phyloP scores from a whole-genome alignment of 2,113 vertebrate genomes.

The Paramisgurnus dabryanus region DNA sequence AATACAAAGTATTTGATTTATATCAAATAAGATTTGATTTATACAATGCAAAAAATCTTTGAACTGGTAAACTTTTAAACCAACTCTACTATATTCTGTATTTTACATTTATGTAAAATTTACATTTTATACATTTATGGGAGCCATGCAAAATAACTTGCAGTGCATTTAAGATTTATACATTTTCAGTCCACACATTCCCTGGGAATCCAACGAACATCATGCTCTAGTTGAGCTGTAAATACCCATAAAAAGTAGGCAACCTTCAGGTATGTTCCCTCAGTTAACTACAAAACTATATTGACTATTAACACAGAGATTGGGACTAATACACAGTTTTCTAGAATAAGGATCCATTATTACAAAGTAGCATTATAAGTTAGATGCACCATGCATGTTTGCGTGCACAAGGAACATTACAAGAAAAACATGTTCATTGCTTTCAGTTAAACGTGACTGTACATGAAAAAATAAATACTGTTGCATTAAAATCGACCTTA shows the following conservation, averaged over 20 bases:
- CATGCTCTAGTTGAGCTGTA: too few relatives aligned
- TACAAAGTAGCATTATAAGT: background rate
- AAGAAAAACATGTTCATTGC: background rate
- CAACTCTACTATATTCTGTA: background rate
- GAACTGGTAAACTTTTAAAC: background rate
- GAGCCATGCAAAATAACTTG: too few relatives aligned
- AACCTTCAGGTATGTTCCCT: too few relatives aligned
- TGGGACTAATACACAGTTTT: background rate
- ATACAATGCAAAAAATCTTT: background rate
- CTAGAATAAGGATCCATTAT: background rate
- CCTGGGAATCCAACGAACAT: too few relatives aligned
- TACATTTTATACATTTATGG: too few relatives aligned
- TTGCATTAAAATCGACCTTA: background rate
- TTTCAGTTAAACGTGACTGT: background rate
- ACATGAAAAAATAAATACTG: background rate
- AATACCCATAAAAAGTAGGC: too few relatives aligned
- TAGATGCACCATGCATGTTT: background rate
- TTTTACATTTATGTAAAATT: too few relatives aligned
- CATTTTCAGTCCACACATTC: too few relatives aligned
- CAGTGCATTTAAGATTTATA: too few relatives aligned
- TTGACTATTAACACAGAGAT: background rate
- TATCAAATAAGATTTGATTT: background rate
- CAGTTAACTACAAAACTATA: background rate
- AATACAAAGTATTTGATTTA: too few relatives aligned
- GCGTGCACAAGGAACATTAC: background rate